These are phyloP conservation scores for Leucoma salicis DNA, from an alignment of 2,888 invertebrate species.

Conservation along the genomic window DNA sequence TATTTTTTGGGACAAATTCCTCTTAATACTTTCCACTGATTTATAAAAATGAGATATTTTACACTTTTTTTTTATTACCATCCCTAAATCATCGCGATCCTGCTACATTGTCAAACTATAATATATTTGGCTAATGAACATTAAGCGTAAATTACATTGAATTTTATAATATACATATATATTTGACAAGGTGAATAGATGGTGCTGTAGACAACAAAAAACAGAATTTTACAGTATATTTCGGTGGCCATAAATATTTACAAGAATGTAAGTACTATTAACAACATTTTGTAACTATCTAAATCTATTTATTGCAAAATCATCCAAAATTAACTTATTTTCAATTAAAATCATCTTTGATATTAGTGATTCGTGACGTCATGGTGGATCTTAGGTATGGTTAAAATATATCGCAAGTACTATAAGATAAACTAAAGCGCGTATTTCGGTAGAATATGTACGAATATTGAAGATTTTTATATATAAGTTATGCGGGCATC, in stretches of 20 bases:
- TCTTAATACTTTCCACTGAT: conserved; percentile 52
- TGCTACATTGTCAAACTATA: conserved; percentile 14
- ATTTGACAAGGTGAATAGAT: background rate
- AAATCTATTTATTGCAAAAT: no score
- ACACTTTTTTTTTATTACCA: conserved; percentile 12
- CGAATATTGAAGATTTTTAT: no score
- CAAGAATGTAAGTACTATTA: no score
- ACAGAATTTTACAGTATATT: background rate
- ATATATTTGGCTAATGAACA: conserved; percentile 15
- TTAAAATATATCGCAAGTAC: no score
- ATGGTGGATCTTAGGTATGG: no score
- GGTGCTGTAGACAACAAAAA: background rate
- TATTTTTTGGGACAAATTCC: conserved; percentile 71
- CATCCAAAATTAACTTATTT: no score
- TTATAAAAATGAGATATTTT: conserved; percentile 42
- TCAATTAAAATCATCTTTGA: no score
- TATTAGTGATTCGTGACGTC: no score
- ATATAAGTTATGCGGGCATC: no score
- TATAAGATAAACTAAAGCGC: no score
- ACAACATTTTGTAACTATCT: no score
- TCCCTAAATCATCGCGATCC: conserved; percentile 14
- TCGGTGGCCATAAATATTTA: background rate
- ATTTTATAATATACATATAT: background rate
- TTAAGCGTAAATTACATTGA: background rate
- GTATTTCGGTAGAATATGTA: no score